A percentile compares a stretch with the other conserved stretches of the same genome.
Evolutionary conservation across 2,113 vertebrate genomes (phyloP).

Genomic region (Serranochromis macrocephalus): DNA sequence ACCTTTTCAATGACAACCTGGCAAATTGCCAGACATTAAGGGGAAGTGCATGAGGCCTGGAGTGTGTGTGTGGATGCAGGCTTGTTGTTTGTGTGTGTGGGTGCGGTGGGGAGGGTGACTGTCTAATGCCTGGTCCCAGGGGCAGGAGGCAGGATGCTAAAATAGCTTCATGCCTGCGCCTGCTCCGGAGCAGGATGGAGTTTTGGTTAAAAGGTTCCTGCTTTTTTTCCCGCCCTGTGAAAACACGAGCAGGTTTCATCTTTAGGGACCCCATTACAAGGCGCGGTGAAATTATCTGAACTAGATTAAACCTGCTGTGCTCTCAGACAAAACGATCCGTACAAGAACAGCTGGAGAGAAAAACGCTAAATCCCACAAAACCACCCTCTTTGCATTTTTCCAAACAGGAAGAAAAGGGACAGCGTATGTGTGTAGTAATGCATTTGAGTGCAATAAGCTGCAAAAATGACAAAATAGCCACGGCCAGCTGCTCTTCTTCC

Average conservation of each 20-base stretch:
- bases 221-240: constrained; percentile 6
- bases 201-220: constrained; percentile 45
- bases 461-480: neutral
- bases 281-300: constrained; percentile 39
- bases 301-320: constrained; percentile 49
- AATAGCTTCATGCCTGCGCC: constrained; percentile 42
- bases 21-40: constrained; percentile 97
- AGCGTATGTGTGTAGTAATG: neutral
- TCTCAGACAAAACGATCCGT: constrained; percentile 38
- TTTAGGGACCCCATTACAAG: constrained; percentile 51
- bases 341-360: constrained; percentile 45
- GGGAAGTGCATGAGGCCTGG: constrained; percentile 76
- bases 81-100: neutral
- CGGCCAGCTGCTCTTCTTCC: neutral
- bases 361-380: constrained; percentile 18
- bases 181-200: constrained; percentile 22
- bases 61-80: neutral
- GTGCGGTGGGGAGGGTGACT: constrained; percentile 19
- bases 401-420: neutral
- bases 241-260: constrained; percentile 42
- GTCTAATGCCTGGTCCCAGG: constrained; percentile 60
- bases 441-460: neutral
- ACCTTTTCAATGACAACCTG: constrained; percentile 94
- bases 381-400: neutral
- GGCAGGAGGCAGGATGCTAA: constrained; percentile 45